Evolutionary conservation across 2,888 invertebrate species (phyloP).

Genomic region (Trachelus stipa): DNA sequence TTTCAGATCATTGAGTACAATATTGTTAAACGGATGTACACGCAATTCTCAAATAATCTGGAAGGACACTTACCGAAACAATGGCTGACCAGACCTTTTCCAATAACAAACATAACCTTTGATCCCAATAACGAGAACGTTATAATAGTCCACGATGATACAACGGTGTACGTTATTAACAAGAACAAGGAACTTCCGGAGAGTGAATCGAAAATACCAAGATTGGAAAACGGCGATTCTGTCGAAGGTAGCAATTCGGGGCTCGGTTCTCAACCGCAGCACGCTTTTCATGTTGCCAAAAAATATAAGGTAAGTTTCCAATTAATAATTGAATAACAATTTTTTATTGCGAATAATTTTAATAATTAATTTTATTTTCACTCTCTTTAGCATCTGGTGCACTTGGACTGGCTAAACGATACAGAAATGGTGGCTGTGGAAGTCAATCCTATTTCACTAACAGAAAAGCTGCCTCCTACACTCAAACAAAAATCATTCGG

Average conservation of each 20-base stretch:
- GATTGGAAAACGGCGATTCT: constrained; percentile 58
- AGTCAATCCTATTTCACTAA: constrained; percentile 77
- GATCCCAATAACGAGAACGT: constrained; percentile 75
- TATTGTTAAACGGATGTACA: constrained; percentile 73
- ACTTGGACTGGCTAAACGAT: constrained; percentile 75
- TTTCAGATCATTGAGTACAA: constrained; percentile 82
- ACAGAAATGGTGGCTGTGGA: constrained; percentile 84
- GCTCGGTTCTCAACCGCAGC: constrained; percentile 50
- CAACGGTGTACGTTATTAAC: constrained; percentile 74
- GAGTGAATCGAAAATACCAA: constrained; percentile 62
- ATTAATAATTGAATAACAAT: not conserved
- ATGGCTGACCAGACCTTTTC: constrained; percentile 72
- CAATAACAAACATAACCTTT: constrained; percentile 73
- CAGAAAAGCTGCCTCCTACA: constrained; percentile 79
- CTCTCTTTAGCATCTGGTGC: constrained; percentile 78
- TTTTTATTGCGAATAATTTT: constrained; percentile 35
- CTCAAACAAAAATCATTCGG: constrained; percentile 78
- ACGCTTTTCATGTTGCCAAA: constrained; percentile 65
- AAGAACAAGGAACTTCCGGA: constrained; percentile 68
- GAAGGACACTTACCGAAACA: constrained; percentile 69
- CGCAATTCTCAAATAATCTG: constrained; percentile 73
- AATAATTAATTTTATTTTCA: constrained; percentile 15
- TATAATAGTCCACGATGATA: constrained; percentile 80
- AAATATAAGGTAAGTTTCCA: constrained; percentile 69
- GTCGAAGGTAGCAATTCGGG: constrained; percentile 58